Percentiles rank a stretch among this genome's conserved stretches.
phyloP scores from a whole-genome alignment of 1,140 invertebrate species.

The Paracyclopina nana region DNA sequence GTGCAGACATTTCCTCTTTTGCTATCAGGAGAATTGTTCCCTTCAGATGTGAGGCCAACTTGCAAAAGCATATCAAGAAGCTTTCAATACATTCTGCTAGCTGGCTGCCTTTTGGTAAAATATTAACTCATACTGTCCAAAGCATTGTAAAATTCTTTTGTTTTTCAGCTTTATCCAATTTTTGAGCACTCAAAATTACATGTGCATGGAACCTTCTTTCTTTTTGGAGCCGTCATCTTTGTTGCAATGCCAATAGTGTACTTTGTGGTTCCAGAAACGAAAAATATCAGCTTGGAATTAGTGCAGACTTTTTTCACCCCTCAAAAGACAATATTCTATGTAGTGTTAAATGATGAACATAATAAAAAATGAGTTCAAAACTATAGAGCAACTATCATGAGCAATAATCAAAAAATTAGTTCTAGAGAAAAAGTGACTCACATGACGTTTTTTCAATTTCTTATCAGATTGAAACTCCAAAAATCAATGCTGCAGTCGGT shows the following conservation, averaged over 20 bases:
- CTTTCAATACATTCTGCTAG: not conserved
- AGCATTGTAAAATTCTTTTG: too few species aligned
- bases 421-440: too few species aligned
- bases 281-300: not conserved
- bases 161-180: not conserved
- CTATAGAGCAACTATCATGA: too few species aligned
- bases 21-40: not conserved
- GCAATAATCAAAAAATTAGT: too few species aligned
- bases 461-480: too few species aligned
- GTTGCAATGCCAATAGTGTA: not conserved
- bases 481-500: too few species aligned
- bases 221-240: not conserved
- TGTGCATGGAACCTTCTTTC: not conserved
- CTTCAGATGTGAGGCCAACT: not conserved
- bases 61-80: not conserved
- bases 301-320: not conserved
- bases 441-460: too few species aligned
- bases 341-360: too few species aligned
- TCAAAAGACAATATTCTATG: not conserved
- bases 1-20: not conserved
- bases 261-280: not conserved
- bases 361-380: too few species aligned
- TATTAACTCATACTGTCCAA: too few species aligned
- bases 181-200: not conserved
- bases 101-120: not conserved